These are phyloP conservation scores for Porites evermanni DNA, from an alignment of 92 coral and sea anemone genomes.

Conservation along the genomic window DNA sequence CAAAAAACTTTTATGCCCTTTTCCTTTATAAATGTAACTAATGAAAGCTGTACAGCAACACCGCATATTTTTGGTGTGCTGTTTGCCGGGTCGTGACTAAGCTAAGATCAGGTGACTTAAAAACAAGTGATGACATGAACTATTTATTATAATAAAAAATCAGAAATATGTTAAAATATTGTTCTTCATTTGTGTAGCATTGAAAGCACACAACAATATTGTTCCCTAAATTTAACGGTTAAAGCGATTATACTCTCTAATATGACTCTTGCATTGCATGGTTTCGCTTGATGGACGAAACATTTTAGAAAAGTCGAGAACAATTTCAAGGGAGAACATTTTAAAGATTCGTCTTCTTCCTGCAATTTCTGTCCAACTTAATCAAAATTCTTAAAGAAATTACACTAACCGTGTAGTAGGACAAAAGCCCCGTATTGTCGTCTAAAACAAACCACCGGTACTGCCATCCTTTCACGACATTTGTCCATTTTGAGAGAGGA, in stretches of 20 bases:
- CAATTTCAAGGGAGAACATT: too few relatives aligned
- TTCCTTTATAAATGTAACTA: too few relatives aligned
- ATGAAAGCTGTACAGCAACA: too few relatives aligned
- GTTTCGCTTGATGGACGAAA: background rate
- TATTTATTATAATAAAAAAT: too few relatives aligned
- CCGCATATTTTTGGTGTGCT: too few relatives aligned
- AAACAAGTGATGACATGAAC: background rate
- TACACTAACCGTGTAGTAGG: conserved; percentile 90
- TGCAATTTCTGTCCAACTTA: background rate
- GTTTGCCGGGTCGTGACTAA: too few relatives aligned
- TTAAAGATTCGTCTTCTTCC: background rate
- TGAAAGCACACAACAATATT: too few relatives aligned
- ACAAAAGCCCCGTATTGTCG: conserved; percentile 92
- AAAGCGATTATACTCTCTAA: background rate
- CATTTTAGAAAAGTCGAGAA: background rate
- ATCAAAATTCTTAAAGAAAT: background rate
- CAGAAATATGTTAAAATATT: background rate
- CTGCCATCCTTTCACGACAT: conserved; percentile 99
- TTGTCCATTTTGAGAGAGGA: conserved; percentile 99
- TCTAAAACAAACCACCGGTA: conserved; percentile 99
- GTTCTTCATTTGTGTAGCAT: background rate
- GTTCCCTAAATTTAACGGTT: background rate
- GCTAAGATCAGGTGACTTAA: background rate
- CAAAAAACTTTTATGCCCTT: too few relatives aligned
- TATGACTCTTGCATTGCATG: background rate